Base-by-base conservation (phyloP, 2,797 vertebrate genomes). In the Cirrhinus mrigala region DNA sequence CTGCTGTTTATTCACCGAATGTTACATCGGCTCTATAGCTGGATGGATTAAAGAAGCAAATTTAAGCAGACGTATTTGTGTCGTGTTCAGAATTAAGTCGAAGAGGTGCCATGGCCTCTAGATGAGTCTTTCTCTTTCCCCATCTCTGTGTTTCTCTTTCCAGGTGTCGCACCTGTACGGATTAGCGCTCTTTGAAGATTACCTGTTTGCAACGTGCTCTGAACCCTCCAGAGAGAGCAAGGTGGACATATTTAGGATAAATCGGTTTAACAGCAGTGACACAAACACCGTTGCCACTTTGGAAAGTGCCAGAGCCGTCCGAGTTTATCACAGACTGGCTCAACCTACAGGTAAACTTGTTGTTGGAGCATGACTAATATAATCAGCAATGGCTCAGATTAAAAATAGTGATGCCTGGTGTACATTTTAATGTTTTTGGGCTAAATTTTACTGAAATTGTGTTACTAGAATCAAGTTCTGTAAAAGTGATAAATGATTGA, bases 121-220 rank as follows among this genome's bases (percentile, higher is more conserved):
- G 40, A 76, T 29, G 69, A 69, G 33, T 81, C 24, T 75, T 48
- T 77, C 60, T 58, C 37, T 86, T 44, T 70, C 40, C 24, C 33
- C 14, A n/a, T 78, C 56, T 16, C 22, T 86, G 12, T 71, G 70
- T 33, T 74, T 58, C n/a, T 70, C 64, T 79, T 90, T 90, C n/a
- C 88, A 97, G 96, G 92, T 96, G 85, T 96, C 92, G 83, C 93
- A 96, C 90, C 92, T 97, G 44, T 93, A 93, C 85, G 92, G 95
- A 37, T 94, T 97, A 93, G 91, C 95, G 52, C 83, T 97, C 52
- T 97, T 97, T 95, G 97, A 97, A 94, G 95, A 95, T 88, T 96
- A 96, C 89, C 92, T 97, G 62, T 97, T 96, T 87, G 93, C 94
- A 75, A 89, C 93, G 37, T 94, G 91, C 90, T 91, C 94, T 22